Evolutionary conservation across 92 coral and sea anemone species (phyloP).

Genomic region (Porites evermanni): DNA sequence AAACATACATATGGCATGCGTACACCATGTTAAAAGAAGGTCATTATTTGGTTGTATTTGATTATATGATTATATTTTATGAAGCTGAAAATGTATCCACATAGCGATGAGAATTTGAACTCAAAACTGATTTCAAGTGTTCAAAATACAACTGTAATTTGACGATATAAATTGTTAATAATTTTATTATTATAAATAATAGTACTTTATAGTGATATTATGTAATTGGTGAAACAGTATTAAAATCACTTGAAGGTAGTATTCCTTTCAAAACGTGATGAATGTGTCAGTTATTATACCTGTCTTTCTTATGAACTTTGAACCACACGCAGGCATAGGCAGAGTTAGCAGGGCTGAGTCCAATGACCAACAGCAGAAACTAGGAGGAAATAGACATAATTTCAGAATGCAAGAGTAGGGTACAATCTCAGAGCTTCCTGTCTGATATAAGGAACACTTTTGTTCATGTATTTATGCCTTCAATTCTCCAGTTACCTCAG

Average conservation of each 20-base stretch:
- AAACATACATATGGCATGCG: background rate
- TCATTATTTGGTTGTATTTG: no score
- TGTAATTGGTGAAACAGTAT: no score
- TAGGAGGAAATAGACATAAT: background rate
- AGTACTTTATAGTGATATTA: no score
- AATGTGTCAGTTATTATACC: conserved; percentile 23
- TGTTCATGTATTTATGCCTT: no score
- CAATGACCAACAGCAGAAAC: conserved; percentile 56
- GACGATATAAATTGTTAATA: background rate
- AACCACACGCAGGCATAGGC: conserved; percentile 63
- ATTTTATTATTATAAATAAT: no score
- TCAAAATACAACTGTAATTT: background rate
- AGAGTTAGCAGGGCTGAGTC: conserved; percentile 51
- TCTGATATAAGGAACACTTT: background rate
- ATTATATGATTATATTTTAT: no score
- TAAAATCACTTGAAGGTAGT: background rate
- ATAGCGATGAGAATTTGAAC: background rate
- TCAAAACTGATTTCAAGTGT: background rate
- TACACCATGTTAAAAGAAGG: background rate
- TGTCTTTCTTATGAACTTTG: conserved; percentile 56
- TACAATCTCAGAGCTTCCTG: background rate
- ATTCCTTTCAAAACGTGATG: background rate
- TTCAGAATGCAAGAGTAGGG: background rate
- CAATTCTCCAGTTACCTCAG: no score
- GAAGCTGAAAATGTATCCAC: background rate